Base-by-base conservation (phyloP, 92 coral and sea anemone species). In the Siderastrea siderea region DNA sequence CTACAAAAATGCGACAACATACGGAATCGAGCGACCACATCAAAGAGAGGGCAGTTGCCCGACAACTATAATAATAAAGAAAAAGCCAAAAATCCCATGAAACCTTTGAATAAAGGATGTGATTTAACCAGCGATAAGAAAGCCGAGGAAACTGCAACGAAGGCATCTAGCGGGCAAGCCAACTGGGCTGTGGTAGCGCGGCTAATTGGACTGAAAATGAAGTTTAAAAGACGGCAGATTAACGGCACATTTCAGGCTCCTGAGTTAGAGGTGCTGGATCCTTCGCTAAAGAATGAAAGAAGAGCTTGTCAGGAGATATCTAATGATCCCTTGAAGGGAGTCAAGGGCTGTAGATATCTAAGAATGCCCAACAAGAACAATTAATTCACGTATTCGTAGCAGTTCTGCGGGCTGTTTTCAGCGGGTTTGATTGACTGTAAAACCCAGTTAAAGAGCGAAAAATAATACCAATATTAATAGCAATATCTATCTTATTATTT, bases 211-310 rank as follows among this genome's bases (percentile, higher is more conserved):
- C 17, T 81, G 47, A 81, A 81, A 55, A 66, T 55, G 77, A 81
- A 81, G 51, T 81, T 81, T 53, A 81, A 81, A 81, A 81, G 85
- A n/a, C 13, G 76, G 7, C 63, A 53, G 45, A 9, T 60, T 0
- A 66, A 86, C 53, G 86, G 90, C 26, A 45, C 55, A 53, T 86
- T 75, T 50, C 90, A 86, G 86, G 77, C 90, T 15, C 85, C 85
- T 47, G 85, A 86, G 66, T 59, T 86, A 38, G 85, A 65, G 16
- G 60, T 86, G 65, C 10, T 69, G 57, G 85, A 77, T 12, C 58
- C 59, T 60, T 47, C 71, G 17, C 16, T 61, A n/a, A 60, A 61
- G 45, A 47, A 10, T 17, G n/a, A 78, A 16, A 61, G 58, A 38
- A 60, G 10, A 43, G 19, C 48, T 49, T 64, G 45, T 11, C 57